Evolutionary conservation across 2,113 vertebrate species (phyloP).

Genomic region (Progne subis): DNA sequence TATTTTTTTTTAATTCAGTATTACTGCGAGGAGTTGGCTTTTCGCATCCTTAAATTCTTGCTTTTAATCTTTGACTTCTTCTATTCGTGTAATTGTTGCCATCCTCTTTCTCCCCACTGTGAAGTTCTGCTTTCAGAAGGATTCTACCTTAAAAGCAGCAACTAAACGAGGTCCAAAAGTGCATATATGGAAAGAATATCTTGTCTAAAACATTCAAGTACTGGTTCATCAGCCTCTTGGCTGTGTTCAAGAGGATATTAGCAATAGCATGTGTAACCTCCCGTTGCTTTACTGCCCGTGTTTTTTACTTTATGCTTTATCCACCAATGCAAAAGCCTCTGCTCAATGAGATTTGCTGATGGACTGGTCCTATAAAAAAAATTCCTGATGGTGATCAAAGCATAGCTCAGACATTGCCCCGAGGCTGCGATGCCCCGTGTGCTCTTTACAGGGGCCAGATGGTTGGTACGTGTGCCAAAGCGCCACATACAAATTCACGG

Average conservation of each 20-base stretch:
- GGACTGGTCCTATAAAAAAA: neutral
- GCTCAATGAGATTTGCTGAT: slow-evolving; percentile 1
- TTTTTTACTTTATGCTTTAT: neutral
- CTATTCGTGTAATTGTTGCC: neutral
- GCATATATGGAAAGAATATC: neutral
- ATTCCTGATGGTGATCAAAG: neutral
- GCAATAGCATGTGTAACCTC: neutral
- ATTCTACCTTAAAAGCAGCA: neutral
- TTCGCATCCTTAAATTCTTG: neutral
- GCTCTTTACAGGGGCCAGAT: slow-evolving; percentile 52
- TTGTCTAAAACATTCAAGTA: neutral
- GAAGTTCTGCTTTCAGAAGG: neutral
- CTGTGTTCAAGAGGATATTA: neutral
- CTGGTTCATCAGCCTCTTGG: neutral
- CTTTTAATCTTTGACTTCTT: neutral
- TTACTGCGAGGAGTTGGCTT: neutral
- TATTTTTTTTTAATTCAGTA: neutral
- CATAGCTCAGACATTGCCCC: neutral
- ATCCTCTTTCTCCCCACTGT: neutral
- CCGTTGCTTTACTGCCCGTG: neutral
- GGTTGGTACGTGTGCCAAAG: slow-evolving; percentile 23
- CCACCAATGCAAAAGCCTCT: neutral
- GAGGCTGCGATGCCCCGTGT: neutral
- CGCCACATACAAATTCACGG: slow-evolving; percentile 5
- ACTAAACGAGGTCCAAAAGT: neutral